A percentile compares a stretch with the other conserved stretches of the same genome.
Conservation (phyloP, 2,888 invertebrate genomes). For the Dorcus hopei region DNA sequence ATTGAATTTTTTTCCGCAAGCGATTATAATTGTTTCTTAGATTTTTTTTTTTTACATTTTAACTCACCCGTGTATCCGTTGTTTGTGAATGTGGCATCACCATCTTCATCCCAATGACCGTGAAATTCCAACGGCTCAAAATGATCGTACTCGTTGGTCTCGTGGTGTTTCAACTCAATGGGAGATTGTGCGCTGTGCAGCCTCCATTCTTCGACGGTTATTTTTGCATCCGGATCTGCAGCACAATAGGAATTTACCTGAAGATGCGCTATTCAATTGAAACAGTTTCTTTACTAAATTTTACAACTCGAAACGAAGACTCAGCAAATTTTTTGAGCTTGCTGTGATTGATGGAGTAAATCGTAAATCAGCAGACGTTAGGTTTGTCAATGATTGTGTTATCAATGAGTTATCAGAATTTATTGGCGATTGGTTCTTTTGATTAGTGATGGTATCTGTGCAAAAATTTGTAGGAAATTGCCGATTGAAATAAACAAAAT, state of each 20-base stretch:
- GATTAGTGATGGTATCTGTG: too few species aligned
- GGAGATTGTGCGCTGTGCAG: slow-evolving; percentile 59
- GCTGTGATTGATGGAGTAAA: too few species aligned
- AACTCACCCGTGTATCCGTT: slow-evolving; percentile 65
- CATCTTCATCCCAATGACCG: slow-evolving; percentile 59
- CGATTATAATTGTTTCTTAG: too few species aligned
- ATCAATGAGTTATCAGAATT: too few species aligned
- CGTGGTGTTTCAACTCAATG: slow-evolving; percentile 56
- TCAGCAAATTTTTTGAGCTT: too few species aligned
- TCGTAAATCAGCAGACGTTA: too few species aligned
- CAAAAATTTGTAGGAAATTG: too few species aligned
- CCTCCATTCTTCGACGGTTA: slow-evolving; percentile 45
- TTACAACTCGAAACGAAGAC: not conserved
- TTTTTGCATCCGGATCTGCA: slow-evolving; percentile 42
- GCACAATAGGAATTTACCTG: not conserved
- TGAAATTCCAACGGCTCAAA: slow-evolving; percentile 56
- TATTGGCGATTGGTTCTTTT: too few species aligned
- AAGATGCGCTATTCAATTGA: not conserved
- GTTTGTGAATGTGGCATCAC: slow-evolving; percentile 59
- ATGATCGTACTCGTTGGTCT: slow-evolving; percentile 45
- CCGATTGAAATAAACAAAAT: too few species aligned
- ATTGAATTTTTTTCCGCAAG: too few species aligned
- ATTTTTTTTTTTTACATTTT: not conserved
- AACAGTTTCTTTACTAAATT: not conserved
- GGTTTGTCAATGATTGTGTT: too few species aligned